phyloP scores from a whole-genome alignment of 2,797 vertebrate genomes.

The Enteromius anoplus region DNA sequence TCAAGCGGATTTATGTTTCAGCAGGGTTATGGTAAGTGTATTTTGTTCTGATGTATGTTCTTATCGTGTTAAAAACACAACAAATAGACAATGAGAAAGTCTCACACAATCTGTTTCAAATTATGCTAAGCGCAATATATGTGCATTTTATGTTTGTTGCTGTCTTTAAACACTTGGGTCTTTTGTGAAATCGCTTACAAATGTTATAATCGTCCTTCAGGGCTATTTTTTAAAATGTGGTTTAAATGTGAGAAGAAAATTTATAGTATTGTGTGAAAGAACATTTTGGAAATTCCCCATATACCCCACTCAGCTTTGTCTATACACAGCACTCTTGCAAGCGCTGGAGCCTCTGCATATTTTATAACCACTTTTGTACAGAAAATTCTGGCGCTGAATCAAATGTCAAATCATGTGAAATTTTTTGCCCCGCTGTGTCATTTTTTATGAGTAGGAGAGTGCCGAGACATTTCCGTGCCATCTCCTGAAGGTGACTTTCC shows the following conservation, averaged over 20 bases:
- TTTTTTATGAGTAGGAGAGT: slow-evolving; percentile 74
- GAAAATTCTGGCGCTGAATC: slow-evolving; percentile 66
- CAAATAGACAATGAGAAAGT: neutral
- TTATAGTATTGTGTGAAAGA: slow-evolving; percentile 20
- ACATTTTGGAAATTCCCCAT: slow-evolving; percentile 17
- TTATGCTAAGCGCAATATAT: neutral
- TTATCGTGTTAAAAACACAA: slow-evolving; percentile 3
- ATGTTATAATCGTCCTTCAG: slow-evolving; percentile 4
- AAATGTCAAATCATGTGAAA: slow-evolving; percentile 59
- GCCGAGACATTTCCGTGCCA: slow-evolving; percentile 64
- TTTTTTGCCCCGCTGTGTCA: slow-evolving; percentile 69
- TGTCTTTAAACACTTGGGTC: slow-evolving; percentile 3
- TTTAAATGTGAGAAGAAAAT: slow-evolving; percentile 15
- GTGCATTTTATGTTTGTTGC: neutral
- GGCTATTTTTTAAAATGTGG: slow-evolving; percentile 14
- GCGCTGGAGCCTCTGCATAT: slow-evolving; percentile 74
- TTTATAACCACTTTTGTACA: slow-evolving; percentile 76
- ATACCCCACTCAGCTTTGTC: slow-evolving; percentile 27
- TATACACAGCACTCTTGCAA: slow-evolving; percentile 65
- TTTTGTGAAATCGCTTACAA: neutral
- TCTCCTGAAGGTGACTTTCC: slow-evolving; percentile 78
- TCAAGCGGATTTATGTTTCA: neutral
- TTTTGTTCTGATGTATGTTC: slow-evolving; percentile 1
- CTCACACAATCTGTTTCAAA: slow-evolving; percentile 9
- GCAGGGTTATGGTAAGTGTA: neutral